A percentile compares a stretch with the other conserved stretches of the same genome.
phyloP scores from a whole-genome alignment of 2,888 invertebrate genomes.

The Caenorhabditis doughertyi region DNA sequence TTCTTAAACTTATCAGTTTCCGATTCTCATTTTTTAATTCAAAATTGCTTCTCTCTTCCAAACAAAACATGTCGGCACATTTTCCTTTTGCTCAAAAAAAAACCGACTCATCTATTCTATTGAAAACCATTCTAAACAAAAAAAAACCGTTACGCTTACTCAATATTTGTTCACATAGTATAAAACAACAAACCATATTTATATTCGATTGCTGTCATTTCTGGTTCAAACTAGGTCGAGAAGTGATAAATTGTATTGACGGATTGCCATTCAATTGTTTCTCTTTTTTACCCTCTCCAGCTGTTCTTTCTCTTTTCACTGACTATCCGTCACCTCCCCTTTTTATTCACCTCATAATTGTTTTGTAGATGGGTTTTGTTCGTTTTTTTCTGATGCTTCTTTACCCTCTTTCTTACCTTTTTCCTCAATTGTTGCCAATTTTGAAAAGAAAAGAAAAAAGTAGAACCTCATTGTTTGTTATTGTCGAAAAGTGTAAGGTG shows the following conservation, averaged over 20 bases:
- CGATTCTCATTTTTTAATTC: background rate
- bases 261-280: slow-evolving; percentile 16
- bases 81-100: background rate
- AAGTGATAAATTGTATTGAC: slow-evolving; percentile 42
- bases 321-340: slow-evolving; percentile 25
- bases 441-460: slow-evolving; percentile 1
- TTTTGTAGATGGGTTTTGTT: slow-evolving; percentile 40
- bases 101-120: slow-evolving; percentile 24
- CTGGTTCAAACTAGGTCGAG: slow-evolving; percentile 40
- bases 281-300: slow-evolving; percentile 26
- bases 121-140: slow-evolving; percentile 38
- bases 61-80: slow-evolving; percentile 21
- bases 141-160: slow-evolving; percentile 16
- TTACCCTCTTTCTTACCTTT: slow-evolving; percentile 3
- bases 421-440: slow-evolving; percentile 51
- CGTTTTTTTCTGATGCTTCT: slow-evolving; percentile 8
- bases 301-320: slow-evolving; percentile 25
- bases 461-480: background rate
- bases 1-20: background rate
- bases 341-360: slow-evolving; percentile 23
- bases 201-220: slow-evolving; percentile 19
- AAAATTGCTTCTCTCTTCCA: background rate
- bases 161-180: slow-evolving; percentile 35
- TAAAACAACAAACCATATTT: slow-evolving; percentile 25
- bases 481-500: slow-evolving; percentile 4